phyloP scores from a whole-genome alignment of 2,888 invertebrate species.

The Gerris lacustris region DNA sequence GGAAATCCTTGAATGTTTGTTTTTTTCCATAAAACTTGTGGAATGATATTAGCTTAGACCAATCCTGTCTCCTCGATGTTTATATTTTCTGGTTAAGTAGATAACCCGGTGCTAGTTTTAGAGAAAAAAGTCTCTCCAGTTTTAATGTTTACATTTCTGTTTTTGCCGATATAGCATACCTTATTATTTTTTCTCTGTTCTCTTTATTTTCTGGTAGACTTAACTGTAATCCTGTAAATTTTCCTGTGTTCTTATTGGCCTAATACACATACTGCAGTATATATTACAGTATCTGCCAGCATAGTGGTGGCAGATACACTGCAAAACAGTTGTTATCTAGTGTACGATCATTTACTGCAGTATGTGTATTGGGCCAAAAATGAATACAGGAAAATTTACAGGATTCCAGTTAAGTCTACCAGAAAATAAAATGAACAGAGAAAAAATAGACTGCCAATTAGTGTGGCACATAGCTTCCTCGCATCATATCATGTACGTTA shows the following conservation, averaged over 20 bases:
- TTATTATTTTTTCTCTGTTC: conserved; percentile 5
- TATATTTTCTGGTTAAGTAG: neutral
- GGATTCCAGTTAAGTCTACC: neutral
- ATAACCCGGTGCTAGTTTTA: neutral
- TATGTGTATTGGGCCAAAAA: too few relatives aligned
- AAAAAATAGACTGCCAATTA: too few relatives aligned
- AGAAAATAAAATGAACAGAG: neutral
- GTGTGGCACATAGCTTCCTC: too few relatives aligned
- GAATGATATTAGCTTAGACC: neutral
- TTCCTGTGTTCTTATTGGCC: too few relatives aligned
- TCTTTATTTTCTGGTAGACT: neutral
- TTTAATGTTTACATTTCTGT: neutral
- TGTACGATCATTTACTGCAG: too few relatives aligned
- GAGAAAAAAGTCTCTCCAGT: neutral
- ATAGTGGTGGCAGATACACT: too few relatives aligned
- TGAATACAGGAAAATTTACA: too few relatives aligned
- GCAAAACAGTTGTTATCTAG: too few relatives aligned
- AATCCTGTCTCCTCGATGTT: neutral
- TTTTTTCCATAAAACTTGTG: neutral
- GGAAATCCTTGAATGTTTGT: neutral
- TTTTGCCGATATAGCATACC: neutral
- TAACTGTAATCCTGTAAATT: too few relatives aligned
- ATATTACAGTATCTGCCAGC: too few relatives aligned
- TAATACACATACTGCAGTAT: too few relatives aligned
- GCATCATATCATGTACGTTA: too few relatives aligned